Evolutionary conservation across 2,888 invertebrate species (phyloP).

Genomic region (Reticulitermes lucifugus): DNA sequence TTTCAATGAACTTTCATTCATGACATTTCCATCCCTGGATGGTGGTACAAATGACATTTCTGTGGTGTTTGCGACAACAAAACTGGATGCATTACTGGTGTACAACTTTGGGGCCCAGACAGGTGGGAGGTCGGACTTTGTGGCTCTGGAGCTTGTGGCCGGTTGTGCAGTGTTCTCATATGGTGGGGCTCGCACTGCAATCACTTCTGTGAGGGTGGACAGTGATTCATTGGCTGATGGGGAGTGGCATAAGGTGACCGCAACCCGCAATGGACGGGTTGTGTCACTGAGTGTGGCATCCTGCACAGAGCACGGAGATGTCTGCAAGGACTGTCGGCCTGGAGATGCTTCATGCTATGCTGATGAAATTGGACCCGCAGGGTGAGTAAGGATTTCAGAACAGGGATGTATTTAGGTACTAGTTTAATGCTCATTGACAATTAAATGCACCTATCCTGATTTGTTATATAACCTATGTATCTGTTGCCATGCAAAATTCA

Average conservation of each 20-base stretch:
- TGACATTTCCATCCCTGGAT: conserved; percentile 88
- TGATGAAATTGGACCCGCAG: conserved; percentile 88
- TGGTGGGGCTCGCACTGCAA: conserved; percentile 89
- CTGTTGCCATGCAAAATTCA: too few species aligned
- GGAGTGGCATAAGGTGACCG: conserved; percentile 91
- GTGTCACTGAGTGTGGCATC: conserved; percentile 85
- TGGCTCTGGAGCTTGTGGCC: conserved; percentile 88
- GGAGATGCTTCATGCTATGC: conserved; percentile 86
- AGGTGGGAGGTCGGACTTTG: conserved; percentile 91
- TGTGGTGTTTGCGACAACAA: conserved; percentile 90
- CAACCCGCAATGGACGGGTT: conserved; percentile 89
- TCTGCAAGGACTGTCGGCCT: conserved; percentile 87
- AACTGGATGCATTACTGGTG: conserved; percentile 85
- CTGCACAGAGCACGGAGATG: conserved; percentile 88
- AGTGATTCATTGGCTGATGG: conserved; percentile 77
- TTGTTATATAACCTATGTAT: too few species aligned
- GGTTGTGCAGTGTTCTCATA: conserved; percentile 91
- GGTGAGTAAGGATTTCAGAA: conserved; percentile 70
- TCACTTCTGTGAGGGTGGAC: conserved; percentile 81
- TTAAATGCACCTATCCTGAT: too few species aligned
- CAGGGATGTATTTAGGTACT: too few species aligned
- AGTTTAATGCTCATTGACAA: too few species aligned
- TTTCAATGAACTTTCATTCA: conserved; percentile 89
- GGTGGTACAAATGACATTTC: conserved; percentile 92
- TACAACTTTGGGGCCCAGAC: conserved; percentile 92